A percentile compares a stretch with the other conserved stretches of the same genome.
Conservation (phyloP, 2,888 invertebrate species). For the Synanthedon myopaeformis region DNA sequence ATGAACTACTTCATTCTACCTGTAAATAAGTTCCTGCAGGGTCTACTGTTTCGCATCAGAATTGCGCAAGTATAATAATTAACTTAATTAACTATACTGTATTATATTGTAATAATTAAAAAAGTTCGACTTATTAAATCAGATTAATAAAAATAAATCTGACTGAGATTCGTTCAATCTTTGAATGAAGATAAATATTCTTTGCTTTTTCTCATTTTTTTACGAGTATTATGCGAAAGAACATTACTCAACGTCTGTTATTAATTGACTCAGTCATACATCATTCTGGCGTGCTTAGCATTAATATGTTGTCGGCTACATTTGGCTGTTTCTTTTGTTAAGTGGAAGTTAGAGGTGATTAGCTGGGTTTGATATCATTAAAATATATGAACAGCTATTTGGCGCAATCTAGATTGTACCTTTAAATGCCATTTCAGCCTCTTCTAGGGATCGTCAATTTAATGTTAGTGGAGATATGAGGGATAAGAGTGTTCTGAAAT, state of each 20-base stretch:
- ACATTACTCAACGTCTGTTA: slow-evolving; percentile 22
- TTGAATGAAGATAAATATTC: slow-evolving; percentile 6
- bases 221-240: slow-evolving; percentile 13
- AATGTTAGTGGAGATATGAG: too few species aligned
- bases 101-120: too few species aligned
- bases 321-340: slow-evolving; percentile 8
- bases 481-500: too few species aligned
- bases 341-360: background rate
- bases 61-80: too few species aligned
- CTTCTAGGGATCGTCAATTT: too few species aligned
- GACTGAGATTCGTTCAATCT: slow-evolving; percentile 3
- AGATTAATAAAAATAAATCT: too few species aligned
- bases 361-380: background rate
- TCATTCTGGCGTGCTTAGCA: slow-evolving; percentile 13
- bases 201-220: slow-evolving; percentile 5
- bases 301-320: slow-evolving; percentile 9
- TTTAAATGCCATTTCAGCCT: too few species aligned
- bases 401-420: background rate
- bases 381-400: background rate
- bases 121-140: too few species aligned
- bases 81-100: too few species aligned
- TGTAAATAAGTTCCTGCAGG: too few species aligned
- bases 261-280: slow-evolving; percentile 22
- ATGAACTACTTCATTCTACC: too few species aligned
- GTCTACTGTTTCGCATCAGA: too few species aligned